These are phyloP conservation scores for Epistrophe eligans DNA, from an alignment of 2,888 invertebrate genomes.

Conservation along the genomic window DNA sequence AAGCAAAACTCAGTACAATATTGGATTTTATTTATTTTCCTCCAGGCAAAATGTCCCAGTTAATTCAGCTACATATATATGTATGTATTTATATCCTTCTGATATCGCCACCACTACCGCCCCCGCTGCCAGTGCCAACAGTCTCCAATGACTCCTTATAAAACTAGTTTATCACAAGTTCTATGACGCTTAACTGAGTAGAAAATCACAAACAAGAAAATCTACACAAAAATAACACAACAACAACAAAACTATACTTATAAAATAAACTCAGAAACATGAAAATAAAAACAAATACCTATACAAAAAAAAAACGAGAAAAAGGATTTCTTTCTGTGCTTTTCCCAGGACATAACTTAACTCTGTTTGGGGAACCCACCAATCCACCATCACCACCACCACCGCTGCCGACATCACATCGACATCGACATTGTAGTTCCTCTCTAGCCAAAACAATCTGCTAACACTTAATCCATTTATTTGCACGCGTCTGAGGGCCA, in stretches of 20 bases:
- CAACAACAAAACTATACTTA: constrained; percentile 30
- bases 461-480: constrained; percentile 73
- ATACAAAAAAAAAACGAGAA: neutral
- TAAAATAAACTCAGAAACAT: constrained; percentile 48
- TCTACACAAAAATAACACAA: constrained; percentile 11
- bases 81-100: neutral
- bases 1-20: constrained; percentile 20
- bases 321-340: constrained; percentile 22
- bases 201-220: constrained; percentile 59
- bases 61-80: constrained; percentile 38
- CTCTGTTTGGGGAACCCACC: constrained; percentile 25
- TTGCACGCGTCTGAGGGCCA: constrained; percentile 69
- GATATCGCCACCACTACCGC: neutral
- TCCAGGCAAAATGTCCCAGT: constrained; percentile 58
- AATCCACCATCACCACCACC: neutral
- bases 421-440: constrained; percentile 16
- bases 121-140: neutral
- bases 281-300: constrained; percentile 6
- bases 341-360: constrained; percentile 49
- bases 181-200: constrained; percentile 59
- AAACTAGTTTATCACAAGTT: constrained; percentile 61
- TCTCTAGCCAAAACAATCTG: constrained; percentile 64
- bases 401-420: neutral
- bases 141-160: constrained; percentile 14
- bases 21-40: constrained; percentile 65